phyloP scores from a whole-genome alignment of 2,888 invertebrate species.

The Drosophila testacea region DNA sequence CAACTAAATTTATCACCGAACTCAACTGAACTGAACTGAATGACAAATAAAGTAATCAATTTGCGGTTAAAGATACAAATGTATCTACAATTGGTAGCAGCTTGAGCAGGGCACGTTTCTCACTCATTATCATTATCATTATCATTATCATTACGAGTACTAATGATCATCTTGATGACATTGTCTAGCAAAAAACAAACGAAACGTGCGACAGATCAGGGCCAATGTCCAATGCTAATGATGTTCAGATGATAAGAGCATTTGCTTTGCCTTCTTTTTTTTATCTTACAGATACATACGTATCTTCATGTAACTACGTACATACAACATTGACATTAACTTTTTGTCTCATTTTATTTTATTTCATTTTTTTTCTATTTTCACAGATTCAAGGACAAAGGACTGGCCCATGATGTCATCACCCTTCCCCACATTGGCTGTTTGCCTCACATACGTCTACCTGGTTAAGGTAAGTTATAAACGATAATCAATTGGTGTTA shows the following conservation, averaged over 20 bases:
- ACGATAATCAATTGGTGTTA: neutral
- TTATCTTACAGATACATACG: constrained; percentile 48
- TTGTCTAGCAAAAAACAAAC: constrained; percentile 20
- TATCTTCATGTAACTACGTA: neutral
- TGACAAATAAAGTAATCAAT: constrained; percentile 57
- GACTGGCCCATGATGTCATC: constrained; percentile 97
- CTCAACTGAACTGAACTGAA: constrained; percentile 53
- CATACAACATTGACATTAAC: constrained; percentile 1
- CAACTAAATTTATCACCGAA: constrained; percentile 33
- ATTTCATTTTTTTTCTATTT: constrained; percentile 42
- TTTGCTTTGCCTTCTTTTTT: constrained; percentile 7
- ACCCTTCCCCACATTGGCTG: constrained; percentile 95
- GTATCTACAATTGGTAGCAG: constrained; percentile 8
- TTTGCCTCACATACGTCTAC: constrained; percentile 95
- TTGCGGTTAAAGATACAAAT: constrained; percentile 20
- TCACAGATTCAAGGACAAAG: constrained; percentile 93
- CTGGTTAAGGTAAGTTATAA: constrained; percentile 90
- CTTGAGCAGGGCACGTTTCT: constrained; percentile 24
- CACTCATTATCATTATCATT: constrained; percentile 16
- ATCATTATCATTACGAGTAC: constrained; percentile 10
- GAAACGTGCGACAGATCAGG: constrained; percentile 39
- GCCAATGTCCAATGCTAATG: constrained; percentile 62
- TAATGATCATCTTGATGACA: constrained; percentile 34
- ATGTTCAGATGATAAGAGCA: constrained; percentile 62
- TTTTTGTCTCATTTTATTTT: neutral